phyloP scores from a whole-genome alignment of 2,113 vertebrate species.

The Furnarius figulus region DNA sequence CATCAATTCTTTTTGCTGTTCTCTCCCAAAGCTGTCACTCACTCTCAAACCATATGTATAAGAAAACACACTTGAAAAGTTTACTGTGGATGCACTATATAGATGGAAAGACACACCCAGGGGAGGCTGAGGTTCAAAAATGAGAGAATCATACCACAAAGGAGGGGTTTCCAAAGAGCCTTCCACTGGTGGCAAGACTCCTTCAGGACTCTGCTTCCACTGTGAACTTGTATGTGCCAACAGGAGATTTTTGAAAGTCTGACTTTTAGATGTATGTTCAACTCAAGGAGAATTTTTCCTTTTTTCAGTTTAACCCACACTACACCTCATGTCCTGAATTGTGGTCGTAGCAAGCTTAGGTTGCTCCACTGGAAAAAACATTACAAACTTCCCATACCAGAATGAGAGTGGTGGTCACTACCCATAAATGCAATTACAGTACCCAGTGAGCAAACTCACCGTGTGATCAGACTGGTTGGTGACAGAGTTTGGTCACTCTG shows the following conservation, averaged over 20 bases:
- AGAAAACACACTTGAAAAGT: background rate
- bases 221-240: background rate
- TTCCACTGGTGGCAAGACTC: background rate
- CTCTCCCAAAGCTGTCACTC: slow-evolving; percentile 12
- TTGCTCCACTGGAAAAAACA: background rate
- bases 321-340: background rate
- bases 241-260: background rate
- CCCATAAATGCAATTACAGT: background rate
- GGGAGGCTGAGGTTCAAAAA: background rate
- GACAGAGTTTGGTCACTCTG: slow-evolving; percentile 40
- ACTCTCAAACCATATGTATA: background rate
- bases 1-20: background rate
- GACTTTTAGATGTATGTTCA: background rate
- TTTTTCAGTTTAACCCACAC: background rate
- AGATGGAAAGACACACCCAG: background rate
- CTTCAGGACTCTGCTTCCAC: background rate
- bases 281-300: background rate
- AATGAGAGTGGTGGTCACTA: background rate
- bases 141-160: background rate
- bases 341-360: background rate
- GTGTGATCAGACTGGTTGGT: slow-evolving; percentile 65
- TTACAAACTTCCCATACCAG: background rate
- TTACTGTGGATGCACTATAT: background rate
- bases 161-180: background rate
- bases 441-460: slow-evolving; percentile 61